Evolutionary conservation across 2,113 vertebrate species (phyloP).

Genomic region (Sus scrofa): DNA sequence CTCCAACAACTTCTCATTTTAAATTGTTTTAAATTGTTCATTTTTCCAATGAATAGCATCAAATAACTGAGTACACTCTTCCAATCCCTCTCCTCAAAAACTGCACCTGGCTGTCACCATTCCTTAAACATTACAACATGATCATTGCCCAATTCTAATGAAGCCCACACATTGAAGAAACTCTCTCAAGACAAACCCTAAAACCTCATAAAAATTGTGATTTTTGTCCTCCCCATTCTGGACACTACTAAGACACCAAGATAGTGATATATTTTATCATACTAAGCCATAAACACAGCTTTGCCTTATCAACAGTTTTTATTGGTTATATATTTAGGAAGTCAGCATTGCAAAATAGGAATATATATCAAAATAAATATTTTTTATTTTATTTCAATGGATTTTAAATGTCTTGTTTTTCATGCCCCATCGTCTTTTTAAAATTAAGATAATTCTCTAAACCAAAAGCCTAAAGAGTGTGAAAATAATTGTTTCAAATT

Average conservation of each 20-base stretch:
- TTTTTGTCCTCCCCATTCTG: background rate
- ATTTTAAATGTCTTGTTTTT: background rate
- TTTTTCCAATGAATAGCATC: background rate
- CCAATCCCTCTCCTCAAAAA: background rate
- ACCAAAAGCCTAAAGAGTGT: background rate
- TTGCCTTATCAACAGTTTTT: background rate
- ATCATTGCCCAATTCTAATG: background rate
- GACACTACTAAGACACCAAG: background rate
- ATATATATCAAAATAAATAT: background rate
- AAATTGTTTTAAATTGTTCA: background rate
- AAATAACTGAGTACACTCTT: background rate
- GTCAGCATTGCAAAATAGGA: background rate
- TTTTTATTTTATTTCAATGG: background rate
- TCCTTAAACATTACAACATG: background rate
- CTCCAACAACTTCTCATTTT: background rate
- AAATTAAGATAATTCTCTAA: background rate
- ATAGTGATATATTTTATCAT: background rate
- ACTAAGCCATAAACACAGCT: background rate
- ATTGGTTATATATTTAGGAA: background rate
- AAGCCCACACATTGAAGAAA: background rate
- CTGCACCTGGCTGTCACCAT: background rate
- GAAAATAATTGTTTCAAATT: background rate
- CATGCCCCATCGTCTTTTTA: background rate
- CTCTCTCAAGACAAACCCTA: background rate
- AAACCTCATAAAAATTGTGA: background rate